Percentiles rank a stretch among this genome's conserved stretches.
Evolutionary conservation across 2,888 invertebrate species (phyloP).

Genomic region (Bombylius major): DNA sequence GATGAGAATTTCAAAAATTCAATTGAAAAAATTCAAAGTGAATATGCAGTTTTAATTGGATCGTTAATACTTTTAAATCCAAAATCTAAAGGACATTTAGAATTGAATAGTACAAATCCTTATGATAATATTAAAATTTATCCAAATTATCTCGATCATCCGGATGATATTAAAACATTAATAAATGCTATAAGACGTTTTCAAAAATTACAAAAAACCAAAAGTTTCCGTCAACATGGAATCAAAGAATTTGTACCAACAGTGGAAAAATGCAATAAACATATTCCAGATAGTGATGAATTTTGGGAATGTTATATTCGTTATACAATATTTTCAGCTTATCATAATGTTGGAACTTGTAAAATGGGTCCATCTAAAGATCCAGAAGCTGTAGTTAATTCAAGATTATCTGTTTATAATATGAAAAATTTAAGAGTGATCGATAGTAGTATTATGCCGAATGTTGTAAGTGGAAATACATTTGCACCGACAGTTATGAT

Average conservation of each 20-base stretch:
- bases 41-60: no score
- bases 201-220: background rate
- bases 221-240: no score
- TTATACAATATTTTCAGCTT: slow-evolving; percentile 64
- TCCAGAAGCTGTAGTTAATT: slow-evolving; percentile 57
- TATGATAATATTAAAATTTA: slow-evolving; percentile 52
- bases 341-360: slow-evolving; percentile 70
- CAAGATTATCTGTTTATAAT: slow-evolving; percentile 54
- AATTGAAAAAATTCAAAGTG: no score
- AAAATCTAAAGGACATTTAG: slow-evolving; percentile 37
- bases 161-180: slow-evolving; percentile 55
- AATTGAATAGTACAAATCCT: slow-evolving; percentile 39
- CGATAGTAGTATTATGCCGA: slow-evolving; percentile 75
- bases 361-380: slow-evolving; percentile 57
- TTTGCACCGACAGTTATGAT: slow-evolving; percentile 77
- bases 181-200: slow-evolving; percentile 39
- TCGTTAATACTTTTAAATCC: slow-evolving; percentile 27
- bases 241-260: no score
- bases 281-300: slow-evolving; percentile 53
- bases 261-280: slow-evolving; percentile 41
- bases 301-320: slow-evolving; percentile 66
- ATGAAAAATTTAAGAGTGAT: slow-evolving; percentile 56
- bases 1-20: no score
- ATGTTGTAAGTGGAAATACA: slow-evolving; percentile 64
- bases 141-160: slow-evolving; percentile 71